Evolutionary conservation across 2,888 invertebrate genomes (phyloP), one percentile per base, ranked within the genome.

Genomic region (Tethea ocularis): DNA sequence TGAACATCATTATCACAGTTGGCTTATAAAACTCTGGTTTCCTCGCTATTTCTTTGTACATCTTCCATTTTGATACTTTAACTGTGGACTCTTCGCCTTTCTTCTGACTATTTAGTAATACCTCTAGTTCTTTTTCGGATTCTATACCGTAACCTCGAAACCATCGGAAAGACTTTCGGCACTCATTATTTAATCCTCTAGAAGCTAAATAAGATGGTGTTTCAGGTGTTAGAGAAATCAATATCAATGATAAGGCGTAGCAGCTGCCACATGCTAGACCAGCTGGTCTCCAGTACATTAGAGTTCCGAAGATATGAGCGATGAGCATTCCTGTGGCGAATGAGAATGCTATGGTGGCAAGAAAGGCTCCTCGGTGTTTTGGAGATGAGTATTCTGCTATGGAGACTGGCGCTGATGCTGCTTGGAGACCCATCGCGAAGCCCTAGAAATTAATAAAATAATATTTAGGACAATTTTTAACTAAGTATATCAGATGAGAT

Each of bases 151-250:
- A 71, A 1, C 95, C 95, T 67, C 95, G 83, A 57, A 95, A 93
- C 92, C 94, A 95, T 33, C 91, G 86, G 54, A 95, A 94, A 0
- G 95, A 91, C 26, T 88, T 86, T 56, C 93, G 88, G 10, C 96
- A 96, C 69, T 95, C 91, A 0, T 82, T 88, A 7, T 86, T 82
- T 20, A 88, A 84, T 0, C 94, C 94, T 68, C 88, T 93, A 0
- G 94, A 93, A 0, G 95, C 93, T 10, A 96, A 75, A 93, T 95
- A 96, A 0, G 94, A 91, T 0, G 96, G 96, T 1, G 96, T 94
- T 86, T 96, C 96, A 0, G 95, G 95, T 2, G 94, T 83, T 0
- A 94, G 73, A 0, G 93, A 83, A 2, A 95, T 81, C 0, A 95
- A 78, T 0, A 95, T 69, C 13, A 94, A 82, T n/a, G 93, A 91